phyloP scores from a whole-genome alignment of 2,113 vertebrate genomes.

The Equus quagga region DNA sequence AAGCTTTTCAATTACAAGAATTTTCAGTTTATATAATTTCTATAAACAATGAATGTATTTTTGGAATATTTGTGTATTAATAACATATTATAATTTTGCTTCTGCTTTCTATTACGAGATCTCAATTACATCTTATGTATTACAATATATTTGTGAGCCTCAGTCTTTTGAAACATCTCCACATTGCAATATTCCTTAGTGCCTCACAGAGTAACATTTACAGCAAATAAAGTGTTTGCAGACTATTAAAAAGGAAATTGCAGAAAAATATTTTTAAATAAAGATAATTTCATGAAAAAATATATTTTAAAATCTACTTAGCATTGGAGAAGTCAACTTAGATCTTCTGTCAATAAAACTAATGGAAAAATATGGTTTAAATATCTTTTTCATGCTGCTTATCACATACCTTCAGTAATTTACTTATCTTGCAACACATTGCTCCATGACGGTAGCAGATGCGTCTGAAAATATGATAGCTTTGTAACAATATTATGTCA shows the following conservation, averaged over 20 bases:
- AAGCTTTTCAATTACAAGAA: neutral
- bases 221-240: constrained; percentile 36
- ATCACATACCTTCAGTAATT: constrained; percentile 72
- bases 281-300: constrained; percentile 55
- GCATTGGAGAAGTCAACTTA: neutral
- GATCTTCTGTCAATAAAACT: constrained; percentile 70
- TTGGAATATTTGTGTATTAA: constrained; percentile 27
- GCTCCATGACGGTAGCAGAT: constrained; percentile 80
- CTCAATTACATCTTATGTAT: constrained; percentile 40
- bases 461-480: constrained; percentile 80
- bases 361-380: constrained; percentile 38
- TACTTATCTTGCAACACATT: constrained; percentile 80
- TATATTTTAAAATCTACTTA: constrained; percentile 47
- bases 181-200: neutral
- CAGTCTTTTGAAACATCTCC: constrained; percentile 49
- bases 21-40: neutral
- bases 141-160: constrained; percentile 23
- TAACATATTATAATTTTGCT: constrained; percentile 59
- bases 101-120: neutral
- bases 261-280: constrained; percentile 49
- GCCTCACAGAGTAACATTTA: neutral
- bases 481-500: constrained; percentile 85
- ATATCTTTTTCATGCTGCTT: constrained; percentile 51
- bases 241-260: neutral
- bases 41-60: neutral